Evolutionary conservation across 2,113 vertebrate genomes (phyloP), one percentile per base, ranked within the genome.

Genomic region (Lampris megalopsis): DNA sequence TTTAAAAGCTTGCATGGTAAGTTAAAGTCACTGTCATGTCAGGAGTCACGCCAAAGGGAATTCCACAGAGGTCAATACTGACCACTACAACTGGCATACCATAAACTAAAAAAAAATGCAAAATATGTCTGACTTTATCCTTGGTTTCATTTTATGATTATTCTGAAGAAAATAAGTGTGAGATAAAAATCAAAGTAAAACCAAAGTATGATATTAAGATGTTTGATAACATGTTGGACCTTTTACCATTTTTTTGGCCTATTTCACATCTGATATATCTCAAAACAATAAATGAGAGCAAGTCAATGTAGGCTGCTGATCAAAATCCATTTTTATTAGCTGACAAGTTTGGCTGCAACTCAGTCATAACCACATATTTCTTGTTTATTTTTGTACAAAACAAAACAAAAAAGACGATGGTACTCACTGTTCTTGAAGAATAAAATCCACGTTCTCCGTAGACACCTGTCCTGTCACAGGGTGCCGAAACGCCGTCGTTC

Each of bases 401-500:
- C 49, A 9, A 24, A 49, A 53, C 50, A 49, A 24, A 7, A 65
- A 6, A 78, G 43, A 47, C 66, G 82, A 81, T 68, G 56, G 24
- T 77, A 97, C 96, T 96, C 93, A 98, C 97, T 94, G 95, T 87
- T 97, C 96, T 68, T 92, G 95, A 68, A 98, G 94, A 94, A 95
- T 86, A 82, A 95, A 97, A 88, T 97, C 96, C 81, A 91, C 65
- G 87, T 96, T 98, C 92, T 98, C 97, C 53, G 96, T 89, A 85
- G 96, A 96, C 82, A 97, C 92, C 89, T 96, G 95, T 81, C 96
- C 95, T 24, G 94, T 97, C 91, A 97, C 94, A 75, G 97, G 97
- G 93, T 98, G 97, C 76, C 86, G 94, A 89, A 97, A 98, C 2
- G 95, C 85, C 1, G 96, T 97, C 78, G 90, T 93, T 89, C 95